Conservation (phyloP, 2,797 vertebrate genomes). For the Phrynocephalus guinanensis region DNA sequence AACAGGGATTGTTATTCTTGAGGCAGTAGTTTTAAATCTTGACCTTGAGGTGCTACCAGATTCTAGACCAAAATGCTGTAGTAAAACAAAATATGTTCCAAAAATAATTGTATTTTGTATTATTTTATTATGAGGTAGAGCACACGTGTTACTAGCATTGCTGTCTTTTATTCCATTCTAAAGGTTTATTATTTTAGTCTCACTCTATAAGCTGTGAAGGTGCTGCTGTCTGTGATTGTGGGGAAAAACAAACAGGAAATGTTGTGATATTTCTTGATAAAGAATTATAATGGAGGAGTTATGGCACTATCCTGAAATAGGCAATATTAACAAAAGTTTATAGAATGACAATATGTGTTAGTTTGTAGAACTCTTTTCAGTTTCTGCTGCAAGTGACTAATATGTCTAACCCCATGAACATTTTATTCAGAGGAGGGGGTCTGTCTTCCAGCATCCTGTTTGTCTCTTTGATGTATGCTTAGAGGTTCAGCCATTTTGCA, state of each 20-base stretch:
- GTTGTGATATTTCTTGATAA: background rate
- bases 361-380: too few relatives aligned
- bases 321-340: background rate
- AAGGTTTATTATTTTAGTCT: background rate
- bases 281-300: background rate
- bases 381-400: too few relatives aligned
- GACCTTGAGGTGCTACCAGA: background rate
- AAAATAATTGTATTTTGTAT: background rate
- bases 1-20: background rate
- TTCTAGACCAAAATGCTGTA: background rate
- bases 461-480: background rate
- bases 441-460: too few relatives aligned
- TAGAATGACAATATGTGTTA: background rate
- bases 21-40: background rate
- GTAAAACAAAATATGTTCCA: conserved; percentile 6
- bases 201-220: background rate
- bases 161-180: background rate
- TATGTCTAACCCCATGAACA: too few relatives aligned
- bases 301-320: background rate
- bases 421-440: too few relatives aligned
- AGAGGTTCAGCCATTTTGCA: background rate
- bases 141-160: background rate
- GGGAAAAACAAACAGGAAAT: background rate
- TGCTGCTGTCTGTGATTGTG: background rate
- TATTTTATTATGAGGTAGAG: background rate